Evolutionary conservation across 2,113 vertebrate genomes (phyloP), one percentile per base, ranked within the genome.

Genomic region (Centropus bengalensis): DNA sequence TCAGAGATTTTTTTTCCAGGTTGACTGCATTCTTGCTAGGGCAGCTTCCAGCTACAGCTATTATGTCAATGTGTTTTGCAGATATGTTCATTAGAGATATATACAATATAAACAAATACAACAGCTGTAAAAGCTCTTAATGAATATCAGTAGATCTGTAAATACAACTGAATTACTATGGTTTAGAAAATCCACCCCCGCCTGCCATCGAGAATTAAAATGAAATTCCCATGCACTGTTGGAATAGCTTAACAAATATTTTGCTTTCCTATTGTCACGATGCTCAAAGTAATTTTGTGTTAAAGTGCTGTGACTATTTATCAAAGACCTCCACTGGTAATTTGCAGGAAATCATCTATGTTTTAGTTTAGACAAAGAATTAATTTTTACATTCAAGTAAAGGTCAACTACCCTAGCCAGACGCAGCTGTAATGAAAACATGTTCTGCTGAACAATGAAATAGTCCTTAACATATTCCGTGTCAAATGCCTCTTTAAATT

Each of bases 341-440:
- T 93, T 88, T 91, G 28, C 59, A 77, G 64, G 56, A 95, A 85
- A 91, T 74, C 10, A 59, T 86, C 75, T 77, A 13, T 74, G 68
- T 59, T 95, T 94, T 91, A 69, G 47, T 69, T 95, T 80, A 94
- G 91, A 94, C 47, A 80, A 89, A 94, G 47, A 60, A 96, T 86
- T 95, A 83, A 59, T 77, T 95, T 92, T 95, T 95, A 80, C 64
- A 93, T 83, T 91, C 68, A 86, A 78, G 71, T 77, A 94, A 96
- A 97, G 94, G 88, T 95, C 89, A 96, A 70, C 84, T 67, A 77
- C 30, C 42, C 67, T 10, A 88, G 63, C 55, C 91, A 93, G 63
- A 80, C 83, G 67, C 75, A 94, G 79, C 79, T 52, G 51, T 49
- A 89, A 93, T 44, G 67, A 79, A 89, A 92, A 94, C 0, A 20